Evolutionary conservation across 2,888 invertebrate genomes (phyloP), one percentile per base, ranked within the genome.

Genomic region (Theretra japonica): DNA sequence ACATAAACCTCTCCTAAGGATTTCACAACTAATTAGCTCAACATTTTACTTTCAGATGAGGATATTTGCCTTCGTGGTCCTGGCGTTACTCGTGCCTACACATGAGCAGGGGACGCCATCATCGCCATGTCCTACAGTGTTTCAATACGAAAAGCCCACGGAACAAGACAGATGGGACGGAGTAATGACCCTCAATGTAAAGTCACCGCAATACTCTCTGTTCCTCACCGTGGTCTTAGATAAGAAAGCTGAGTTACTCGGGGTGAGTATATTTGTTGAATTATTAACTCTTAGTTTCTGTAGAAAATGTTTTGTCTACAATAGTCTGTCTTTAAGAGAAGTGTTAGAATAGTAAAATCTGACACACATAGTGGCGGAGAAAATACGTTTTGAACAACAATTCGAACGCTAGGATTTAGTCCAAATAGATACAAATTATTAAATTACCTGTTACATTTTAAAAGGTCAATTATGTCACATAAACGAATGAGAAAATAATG

Each of bases 101-200:
- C 72, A 73, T 28, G 82, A 85, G 72, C 90, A 90, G 74, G 82
- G 79, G 21, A 74, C 84, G 0, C 88, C 89, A 0, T 70, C 76
- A 5, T 94, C 94, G 0, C 96, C 96, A 1, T 96, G 96, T 76
- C 95, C 96, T 8, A 88, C 90, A 56, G 90, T 95, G 17, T 96
- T 96, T 82, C 86, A 85, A 57, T 96, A 96, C 82, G 94, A 95
- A 65, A 88, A 90, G 0, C 84, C 89, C 4, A 84, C 90, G 0
- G 95, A 95, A 78, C 85, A 88, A 0, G 95, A 95, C 48, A 86
- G 94, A 56, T 96, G 96, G 96, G 95, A 95, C 78, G 96, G 96
- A 0, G 90, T 91, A 2, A 87, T 96, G 21, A 93, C 92, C 62
- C 81, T 96, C 8, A 90, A 90, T 21, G 94, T 95, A 0, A 91